These are phyloP conservation scores for Papio anubis DNA, from an alignment of 2,113 vertebrate species.

Conservation along the genomic window DNA sequence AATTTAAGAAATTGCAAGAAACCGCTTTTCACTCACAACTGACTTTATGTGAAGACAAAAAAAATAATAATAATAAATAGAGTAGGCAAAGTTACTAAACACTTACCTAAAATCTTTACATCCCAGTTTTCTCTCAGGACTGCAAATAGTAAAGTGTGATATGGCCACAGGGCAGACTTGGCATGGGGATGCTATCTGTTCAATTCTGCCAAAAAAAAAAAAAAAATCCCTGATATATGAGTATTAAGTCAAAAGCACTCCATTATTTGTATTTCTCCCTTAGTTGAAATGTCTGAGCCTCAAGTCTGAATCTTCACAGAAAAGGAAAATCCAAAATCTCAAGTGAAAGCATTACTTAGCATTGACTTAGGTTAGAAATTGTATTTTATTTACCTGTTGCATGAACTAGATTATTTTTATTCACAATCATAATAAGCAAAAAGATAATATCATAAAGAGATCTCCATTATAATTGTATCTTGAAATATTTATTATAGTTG, in stretches of 20 bases:
- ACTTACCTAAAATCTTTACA: neutral
- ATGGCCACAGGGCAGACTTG: neutral
- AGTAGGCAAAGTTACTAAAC: neutral
- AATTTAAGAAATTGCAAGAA: conserved; percentile 50
- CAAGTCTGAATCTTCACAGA: neutral
- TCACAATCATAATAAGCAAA: neutral
- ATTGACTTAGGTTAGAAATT: neutral
- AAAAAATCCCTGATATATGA: neutral
- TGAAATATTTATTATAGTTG: neutral
- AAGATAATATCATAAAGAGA: neutral
- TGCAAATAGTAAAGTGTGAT: neutral
- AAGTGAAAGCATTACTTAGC: neutral
- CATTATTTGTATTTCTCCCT: neutral
- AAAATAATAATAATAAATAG: neutral
- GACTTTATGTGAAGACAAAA: conserved; percentile 6
- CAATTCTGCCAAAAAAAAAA: neutral
- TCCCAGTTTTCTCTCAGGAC: neutral
- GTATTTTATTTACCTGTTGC: conserved; percentile 21
- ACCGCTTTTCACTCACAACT: conserved; percentile 46
- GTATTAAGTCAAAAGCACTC: neutral
- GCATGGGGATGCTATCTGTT: too few relatives aligned
- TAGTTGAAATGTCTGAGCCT: neutral
- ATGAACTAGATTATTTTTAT: neutral
- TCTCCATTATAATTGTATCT: conserved; percentile 5
- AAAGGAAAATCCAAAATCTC: neutral